phyloP scores from a whole-genome alignment of 2,797 vertebrate genomes.

The Tauraco hartlaubi region DNA sequence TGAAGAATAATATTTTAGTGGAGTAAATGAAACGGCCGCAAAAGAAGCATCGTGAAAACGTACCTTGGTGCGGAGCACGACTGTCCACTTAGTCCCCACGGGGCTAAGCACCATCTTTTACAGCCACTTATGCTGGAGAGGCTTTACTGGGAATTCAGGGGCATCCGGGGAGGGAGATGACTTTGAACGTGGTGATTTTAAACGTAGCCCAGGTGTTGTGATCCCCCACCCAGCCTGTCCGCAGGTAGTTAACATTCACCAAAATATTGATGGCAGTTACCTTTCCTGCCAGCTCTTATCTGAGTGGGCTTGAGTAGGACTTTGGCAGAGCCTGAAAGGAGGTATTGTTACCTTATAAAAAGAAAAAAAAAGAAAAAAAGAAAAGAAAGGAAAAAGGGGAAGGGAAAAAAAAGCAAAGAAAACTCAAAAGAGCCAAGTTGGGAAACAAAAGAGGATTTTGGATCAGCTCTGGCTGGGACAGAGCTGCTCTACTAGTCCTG shows the following conservation, averaged over 20 bases:
- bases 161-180: background rate
- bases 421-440: constrained; percentile 1
- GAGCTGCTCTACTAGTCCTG: background rate
- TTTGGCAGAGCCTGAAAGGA: constrained; percentile 78
- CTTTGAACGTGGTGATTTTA: background rate
- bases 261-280: constrained; percentile 66
- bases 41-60: background rate
- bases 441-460: constrained; percentile 76
- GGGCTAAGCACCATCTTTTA: background rate
- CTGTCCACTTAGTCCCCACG: background rate
- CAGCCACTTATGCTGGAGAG: background rate
- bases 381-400: accelerated
- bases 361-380: too few species aligned
- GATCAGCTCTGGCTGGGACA: constrained; percentile 31
- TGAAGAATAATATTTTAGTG: background rate
- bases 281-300: constrained; percentile 75
- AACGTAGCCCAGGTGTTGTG: constrained; percentile 16
- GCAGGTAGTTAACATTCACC: constrained; percentile 57
- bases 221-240: constrained; percentile 28
- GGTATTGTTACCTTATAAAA: constrained; percentile 74
- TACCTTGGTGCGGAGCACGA: background rate
- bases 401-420: background rate
- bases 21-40: background rate
- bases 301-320: constrained; percentile 45
- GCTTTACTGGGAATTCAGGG: background rate